Evolutionary conservation across 2,888 invertebrate genomes (phyloP).

Genomic region (Liopterus haemorrhoidalis): DNA sequence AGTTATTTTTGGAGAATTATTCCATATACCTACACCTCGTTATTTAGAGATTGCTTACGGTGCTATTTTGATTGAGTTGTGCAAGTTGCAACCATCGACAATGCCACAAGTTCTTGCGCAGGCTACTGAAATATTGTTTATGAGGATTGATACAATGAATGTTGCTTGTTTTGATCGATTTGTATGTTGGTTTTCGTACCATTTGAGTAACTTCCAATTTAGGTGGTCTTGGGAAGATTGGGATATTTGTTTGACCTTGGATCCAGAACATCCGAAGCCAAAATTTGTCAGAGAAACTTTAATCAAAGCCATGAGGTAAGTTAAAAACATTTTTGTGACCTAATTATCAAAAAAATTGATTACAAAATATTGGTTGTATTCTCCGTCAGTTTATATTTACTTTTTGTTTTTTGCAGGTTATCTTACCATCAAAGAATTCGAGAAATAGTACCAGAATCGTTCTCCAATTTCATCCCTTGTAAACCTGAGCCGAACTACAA

Average conservation of each 20-base stretch:
- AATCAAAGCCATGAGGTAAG: constrained; percentile 79
- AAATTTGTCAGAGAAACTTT: constrained; percentile 92
- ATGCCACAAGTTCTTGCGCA: constrained; percentile 98
- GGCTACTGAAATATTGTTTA: constrained; percentile 94
- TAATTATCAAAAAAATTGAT: too few relatives aligned
- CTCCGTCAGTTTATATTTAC: constrained; percentile 18
- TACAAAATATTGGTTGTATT: constrained; percentile 11
- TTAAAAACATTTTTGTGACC: constrained; percentile 7
- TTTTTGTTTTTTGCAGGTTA: constrained; percentile 52
- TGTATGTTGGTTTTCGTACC: constrained; percentile 96
- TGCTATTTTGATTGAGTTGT: constrained; percentile 90
- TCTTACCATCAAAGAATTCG: constrained; percentile 92
- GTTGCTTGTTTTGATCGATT: constrained; percentile 94
- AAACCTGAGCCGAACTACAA: constrained; percentile 85
- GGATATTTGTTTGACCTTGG: constrained; percentile 79
- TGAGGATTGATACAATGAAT: constrained; percentile 95
- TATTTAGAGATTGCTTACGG: constrained; percentile 91
- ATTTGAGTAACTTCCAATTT: constrained; percentile 98
- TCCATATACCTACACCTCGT: constrained; percentile 83
- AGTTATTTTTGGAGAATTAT: constrained; percentile 90
- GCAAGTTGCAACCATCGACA: constrained; percentile 91
- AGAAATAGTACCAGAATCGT: constrained; percentile 86
- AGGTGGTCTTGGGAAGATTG: constrained; percentile 99
- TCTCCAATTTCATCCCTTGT: constrained; percentile 75
- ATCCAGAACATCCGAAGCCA: constrained; percentile 85